phyloP scores from a whole-genome alignment of 92 coral and sea anemone species.

The Heliopora coerulea region DNA sequence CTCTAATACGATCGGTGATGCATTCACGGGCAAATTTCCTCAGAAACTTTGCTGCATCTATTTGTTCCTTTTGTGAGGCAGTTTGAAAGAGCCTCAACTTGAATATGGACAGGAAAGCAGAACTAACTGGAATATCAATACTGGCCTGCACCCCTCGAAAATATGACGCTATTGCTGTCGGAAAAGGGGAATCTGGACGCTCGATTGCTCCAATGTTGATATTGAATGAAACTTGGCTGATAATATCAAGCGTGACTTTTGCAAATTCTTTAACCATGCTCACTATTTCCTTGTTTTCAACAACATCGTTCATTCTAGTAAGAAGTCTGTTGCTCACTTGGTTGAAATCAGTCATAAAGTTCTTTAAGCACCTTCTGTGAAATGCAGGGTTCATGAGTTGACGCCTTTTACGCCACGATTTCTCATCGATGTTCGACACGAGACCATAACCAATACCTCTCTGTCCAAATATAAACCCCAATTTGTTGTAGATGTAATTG shows the following conservation, averaged over 20 bases:
- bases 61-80: constrained; percentile 23
- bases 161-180: constrained; percentile 51
- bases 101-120: constrained; percentile 40
- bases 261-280: constrained; percentile 69
- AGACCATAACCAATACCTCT: constrained; percentile 57
- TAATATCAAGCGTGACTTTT: constrained; percentile 73
- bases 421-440: constrained; percentile 55
- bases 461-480: constrained; percentile 50
- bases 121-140: constrained; percentile 43
- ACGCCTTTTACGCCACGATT: constrained; percentile 69
- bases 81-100: constrained; percentile 50
- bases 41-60: constrained; percentile 50
- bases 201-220: constrained; percentile 58
- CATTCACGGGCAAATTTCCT: constrained; percentile 56
- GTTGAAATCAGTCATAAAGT: constrained; percentile 74
- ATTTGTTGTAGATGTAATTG: constrained; percentile 19
- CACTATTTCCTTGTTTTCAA: constrained; percentile 55
- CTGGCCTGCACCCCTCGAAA: constrained; percentile 52
- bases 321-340: constrained; percentile 61
- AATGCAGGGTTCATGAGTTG: constrained; percentile 79
- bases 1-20: constrained; percentile 26
- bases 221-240: constrained; percentile 88
- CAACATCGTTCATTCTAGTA: constrained; percentile 46
- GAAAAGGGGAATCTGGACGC: constrained; percentile 62
- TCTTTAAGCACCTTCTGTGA: constrained; percentile 69